These are phyloP conservation scores for Lepilemur ruficaudatus DNA, from an alignment of 2,797 vertebrate species.

Conservation along the genomic window DNA sequence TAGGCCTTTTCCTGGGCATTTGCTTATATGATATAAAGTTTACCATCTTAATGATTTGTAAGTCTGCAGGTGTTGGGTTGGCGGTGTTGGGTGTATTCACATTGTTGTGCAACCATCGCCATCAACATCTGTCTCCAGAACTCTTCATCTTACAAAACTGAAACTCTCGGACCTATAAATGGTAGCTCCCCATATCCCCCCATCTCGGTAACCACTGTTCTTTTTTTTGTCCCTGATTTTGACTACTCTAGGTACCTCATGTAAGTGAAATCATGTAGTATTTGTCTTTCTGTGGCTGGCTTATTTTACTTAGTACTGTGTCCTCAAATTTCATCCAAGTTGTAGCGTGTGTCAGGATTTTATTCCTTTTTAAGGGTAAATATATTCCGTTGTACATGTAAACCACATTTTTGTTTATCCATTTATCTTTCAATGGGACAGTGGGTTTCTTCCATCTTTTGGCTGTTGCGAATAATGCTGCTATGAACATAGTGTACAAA, in stretches of 20 bases:
- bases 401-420: neutral
- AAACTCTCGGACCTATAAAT: no score
- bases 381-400: accelerated
- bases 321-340: neutral
- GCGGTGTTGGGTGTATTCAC: neutral
- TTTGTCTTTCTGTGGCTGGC: neutral
- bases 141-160: neutral
- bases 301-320: neutral
- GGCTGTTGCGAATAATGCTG: neutral
- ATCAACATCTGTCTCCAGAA: neutral
- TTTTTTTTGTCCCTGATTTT: neutral
- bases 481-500: accelerated
- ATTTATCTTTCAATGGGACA: neutral
- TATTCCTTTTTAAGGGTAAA: neutral
- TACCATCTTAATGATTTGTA: accelerated
- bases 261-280: neutral
- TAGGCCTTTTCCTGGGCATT: neutral
- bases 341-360: no score
- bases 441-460: neutral
- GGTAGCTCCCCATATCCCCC: accelerated
- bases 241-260: neutral
- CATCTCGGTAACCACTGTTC: accelerated
- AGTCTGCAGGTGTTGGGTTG: neutral
- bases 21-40: neutral
- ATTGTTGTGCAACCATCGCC: neutral